Percentiles rank a stretch among this genome's conserved stretches.
Conservation (phyloP, 2,797 vertebrate species). For the Dryobates pubescens region DNA sequence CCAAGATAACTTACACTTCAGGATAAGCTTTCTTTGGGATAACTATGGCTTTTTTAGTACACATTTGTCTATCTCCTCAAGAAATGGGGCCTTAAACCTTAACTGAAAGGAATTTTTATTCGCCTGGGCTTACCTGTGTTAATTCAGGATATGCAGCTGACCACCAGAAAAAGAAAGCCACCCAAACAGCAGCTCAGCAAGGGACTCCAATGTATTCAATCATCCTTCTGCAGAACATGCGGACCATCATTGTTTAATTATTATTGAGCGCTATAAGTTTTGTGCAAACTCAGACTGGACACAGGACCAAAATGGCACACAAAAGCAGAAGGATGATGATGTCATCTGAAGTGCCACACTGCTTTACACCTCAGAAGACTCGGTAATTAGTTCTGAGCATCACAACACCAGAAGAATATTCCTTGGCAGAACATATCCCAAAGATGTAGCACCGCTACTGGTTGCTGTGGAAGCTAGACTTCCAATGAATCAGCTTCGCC, state of each 20-base stretch:
- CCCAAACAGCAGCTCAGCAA: background rate
- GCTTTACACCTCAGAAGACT: background rate
- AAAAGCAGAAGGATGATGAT: background rate
- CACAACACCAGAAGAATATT: background rate
- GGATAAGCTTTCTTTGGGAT: background rate
- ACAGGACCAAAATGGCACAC: background rate
- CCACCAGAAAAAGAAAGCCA: background rate
- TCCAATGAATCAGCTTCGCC: background rate
- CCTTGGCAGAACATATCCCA: background rate
- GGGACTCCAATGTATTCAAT: background rate
- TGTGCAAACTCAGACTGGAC: background rate
- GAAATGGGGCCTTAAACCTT: background rate
- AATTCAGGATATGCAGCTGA: background rate
- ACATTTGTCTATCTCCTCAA: background rate
- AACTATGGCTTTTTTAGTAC: background rate
- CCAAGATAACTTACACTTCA: background rate
- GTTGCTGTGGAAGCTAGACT: background rate
- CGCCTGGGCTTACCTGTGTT: background rate
- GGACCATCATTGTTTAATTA: background rate
- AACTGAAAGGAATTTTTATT: conserved; percentile 1
- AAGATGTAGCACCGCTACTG: background rate
- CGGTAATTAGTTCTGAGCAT: background rate
- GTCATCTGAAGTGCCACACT: background rate
- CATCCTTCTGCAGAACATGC: background rate
- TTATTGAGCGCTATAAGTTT: background rate